Percentiles rank a stretch among this genome's conserved stretches.
Conservation (phyloP, 2,797 vertebrate species). For the Linurgus olivaceus region DNA sequence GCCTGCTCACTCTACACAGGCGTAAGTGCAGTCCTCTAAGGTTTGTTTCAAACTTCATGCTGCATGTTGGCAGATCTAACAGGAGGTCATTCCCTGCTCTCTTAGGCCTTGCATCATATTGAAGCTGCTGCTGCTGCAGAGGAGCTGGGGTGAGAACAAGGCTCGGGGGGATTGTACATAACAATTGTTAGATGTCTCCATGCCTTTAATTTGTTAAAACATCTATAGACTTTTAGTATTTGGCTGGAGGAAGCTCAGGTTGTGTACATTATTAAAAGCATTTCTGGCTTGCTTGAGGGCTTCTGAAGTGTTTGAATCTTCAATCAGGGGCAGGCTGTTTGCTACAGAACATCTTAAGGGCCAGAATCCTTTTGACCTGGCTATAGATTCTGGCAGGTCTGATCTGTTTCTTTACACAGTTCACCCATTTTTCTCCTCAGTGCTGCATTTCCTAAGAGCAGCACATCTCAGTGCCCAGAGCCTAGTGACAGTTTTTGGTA, state of each 20-base stretch:
- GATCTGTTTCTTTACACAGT: neutral
- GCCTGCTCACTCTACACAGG: neutral
- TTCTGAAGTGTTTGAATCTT: neutral
- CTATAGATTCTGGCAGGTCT: neutral
- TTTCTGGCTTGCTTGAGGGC: neutral
- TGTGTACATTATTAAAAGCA: neutral
- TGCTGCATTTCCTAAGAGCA: neutral
- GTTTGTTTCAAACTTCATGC: neutral
- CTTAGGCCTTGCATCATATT: neutral
- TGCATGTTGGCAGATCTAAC: neutral
- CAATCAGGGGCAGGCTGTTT: neutral
- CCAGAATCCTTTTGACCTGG: neutral
- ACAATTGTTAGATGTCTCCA: neutral
- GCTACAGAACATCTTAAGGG: neutral
- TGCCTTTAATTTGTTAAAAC: neutral
- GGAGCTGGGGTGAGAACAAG: neutral
- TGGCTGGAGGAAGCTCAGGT: neutral
- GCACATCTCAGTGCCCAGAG: neutral
- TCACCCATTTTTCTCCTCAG: neutral
- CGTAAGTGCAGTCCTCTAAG: neutral
- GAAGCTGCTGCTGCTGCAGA: neutral
- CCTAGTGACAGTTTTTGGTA: neutral
- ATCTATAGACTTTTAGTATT: neutral
- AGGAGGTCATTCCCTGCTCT: neutral
- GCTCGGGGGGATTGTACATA: accelerated